Evolutionary conservation across 2,888 invertebrate species (phyloP).

Genomic region (Xestia rhomboidea): DNA sequence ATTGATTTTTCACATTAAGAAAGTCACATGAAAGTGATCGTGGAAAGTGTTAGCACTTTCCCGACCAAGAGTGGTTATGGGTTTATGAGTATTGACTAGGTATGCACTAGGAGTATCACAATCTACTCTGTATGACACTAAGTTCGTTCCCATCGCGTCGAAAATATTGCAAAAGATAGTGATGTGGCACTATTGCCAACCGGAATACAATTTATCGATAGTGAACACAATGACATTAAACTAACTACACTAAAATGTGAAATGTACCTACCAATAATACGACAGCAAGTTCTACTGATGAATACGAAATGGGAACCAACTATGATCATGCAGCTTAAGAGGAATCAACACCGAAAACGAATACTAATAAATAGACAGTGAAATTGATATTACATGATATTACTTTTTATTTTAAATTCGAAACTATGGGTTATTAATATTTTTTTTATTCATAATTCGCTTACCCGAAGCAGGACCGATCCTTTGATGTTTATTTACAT

Average conservation of each 20-base stretch:
- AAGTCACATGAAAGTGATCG: conserved; percentile 66
- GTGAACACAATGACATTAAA: conserved; percentile 34
- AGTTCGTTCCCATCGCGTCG: conserved; percentile 84
- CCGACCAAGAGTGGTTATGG: conserved; percentile 45
- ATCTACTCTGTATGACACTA: conserved; percentile 82
- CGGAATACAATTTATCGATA: conserved; percentile 55
- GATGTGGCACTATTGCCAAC: conserved; percentile 49
- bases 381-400: conserved; percentile 90
- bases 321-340: conserved; percentile 79
- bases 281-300: conserved; percentile 42
- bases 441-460: conserved; percentile 80
- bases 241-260: conserved; percentile 28
- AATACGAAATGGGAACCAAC: conserved; percentile 84
- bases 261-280: conserved; percentile 14
- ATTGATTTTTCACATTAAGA: conserved; percentile 72
- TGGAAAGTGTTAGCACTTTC: conserved; percentile 62
- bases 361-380: conserved; percentile 90
- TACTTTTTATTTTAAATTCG: conserved; percentile 87
- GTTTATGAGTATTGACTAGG: conserved; percentile 79
- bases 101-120: conserved; percentile 88
- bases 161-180: conserved; percentile 59
- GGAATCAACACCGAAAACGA: conserved; percentile 90
- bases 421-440: conserved; percentile 84
- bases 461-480: conserved; percentile 84
- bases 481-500: conserved; percentile 86